phyloP scores from a whole-genome alignment of 2,888 invertebrate species.

The Melolontha melolontha region DNA sequence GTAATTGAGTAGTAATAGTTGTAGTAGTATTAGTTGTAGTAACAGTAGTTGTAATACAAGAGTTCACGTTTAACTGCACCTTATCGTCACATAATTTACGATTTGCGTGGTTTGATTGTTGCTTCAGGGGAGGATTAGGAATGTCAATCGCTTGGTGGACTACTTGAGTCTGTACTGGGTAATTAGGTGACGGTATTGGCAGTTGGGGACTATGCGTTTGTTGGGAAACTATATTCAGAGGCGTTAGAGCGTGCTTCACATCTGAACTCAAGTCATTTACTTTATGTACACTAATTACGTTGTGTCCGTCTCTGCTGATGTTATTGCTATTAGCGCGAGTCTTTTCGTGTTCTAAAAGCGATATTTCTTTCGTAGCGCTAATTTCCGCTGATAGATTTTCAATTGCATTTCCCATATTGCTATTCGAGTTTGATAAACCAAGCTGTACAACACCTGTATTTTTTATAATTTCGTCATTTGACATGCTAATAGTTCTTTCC shows the following conservation, averaged over 20 bases:
- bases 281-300: conserved; percentile 41
- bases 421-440: conserved; percentile 27
- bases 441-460: conserved; percentile 15
- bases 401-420: neutral
- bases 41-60: conserved; percentile 2
- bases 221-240: conserved; percentile 54
- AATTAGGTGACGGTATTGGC: conserved; percentile 62
- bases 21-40: conserved; percentile 9
- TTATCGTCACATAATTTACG: conserved; percentile 27
- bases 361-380: neutral
- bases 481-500: neutral
- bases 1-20: conserved; percentile 52
- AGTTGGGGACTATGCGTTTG: conserved; percentile 62
- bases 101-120: neutral
- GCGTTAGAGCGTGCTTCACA: conserved; percentile 61
- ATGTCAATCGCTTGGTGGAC: conserved; percentile 43
- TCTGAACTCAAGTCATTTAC: conserved; percentile 57
- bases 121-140: neutral
- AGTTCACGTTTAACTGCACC: conserved; percentile 31
- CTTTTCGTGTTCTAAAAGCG: conserved; percentile 5
- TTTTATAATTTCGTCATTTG: neutral
- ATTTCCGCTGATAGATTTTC: neutral
- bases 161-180: conserved; percentile 58
- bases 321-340: neutral
- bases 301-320: conserved; percentile 15